Conservation (phyloP, 2,888 invertebrate genomes). For the Mycalesis mineus region DNA sequence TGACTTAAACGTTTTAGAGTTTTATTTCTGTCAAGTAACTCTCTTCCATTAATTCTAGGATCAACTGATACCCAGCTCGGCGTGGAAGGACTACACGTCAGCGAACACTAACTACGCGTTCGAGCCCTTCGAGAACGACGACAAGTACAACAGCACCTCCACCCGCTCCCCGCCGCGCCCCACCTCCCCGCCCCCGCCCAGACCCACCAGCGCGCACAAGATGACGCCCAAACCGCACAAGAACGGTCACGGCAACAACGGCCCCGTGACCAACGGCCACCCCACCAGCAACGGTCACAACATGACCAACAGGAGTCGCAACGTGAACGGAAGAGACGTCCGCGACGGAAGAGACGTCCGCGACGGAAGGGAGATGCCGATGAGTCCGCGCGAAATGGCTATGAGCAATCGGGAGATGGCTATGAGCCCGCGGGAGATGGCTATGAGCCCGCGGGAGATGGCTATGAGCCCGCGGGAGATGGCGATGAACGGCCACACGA, state of each 20-base stretch:
- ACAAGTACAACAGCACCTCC: slow-evolving; percentile 75
- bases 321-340: too few relatives aligned
- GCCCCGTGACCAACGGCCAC: not conserved
- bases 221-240: slow-evolving; percentile 26
- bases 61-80: slow-evolving; percentile 87
- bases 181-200: slow-evolving; percentile 46
- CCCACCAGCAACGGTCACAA: slow-evolving; percentile 1
- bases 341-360: slow-evolving; percentile 1
- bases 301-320: not conserved
- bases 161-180: slow-evolving; percentile 34
- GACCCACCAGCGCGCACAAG: slow-evolving; percentile 32
- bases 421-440: not conserved
- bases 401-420: not conserved
- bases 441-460: not conserved
- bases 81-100: slow-evolving; percentile 92
- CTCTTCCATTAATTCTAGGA: slow-evolving; percentile 75
- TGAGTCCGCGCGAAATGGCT: not conserved
- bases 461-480: slow-evolving; percentile 13
- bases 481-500: slow-evolving; percentile 33
- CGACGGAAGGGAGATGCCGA: slow-evolving; percentile 1
- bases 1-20: too few relatives aligned
- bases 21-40: too few relatives aligned
- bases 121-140: slow-evolving; percentile 91
- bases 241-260: not conserved
- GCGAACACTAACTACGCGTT: slow-evolving; percentile 93